Evolutionary conservation across 2,797 vertebrate genomes (phyloP), one percentile per base, ranked within the genome.

Genomic region (Chlorospingus semifuscus): DNA sequence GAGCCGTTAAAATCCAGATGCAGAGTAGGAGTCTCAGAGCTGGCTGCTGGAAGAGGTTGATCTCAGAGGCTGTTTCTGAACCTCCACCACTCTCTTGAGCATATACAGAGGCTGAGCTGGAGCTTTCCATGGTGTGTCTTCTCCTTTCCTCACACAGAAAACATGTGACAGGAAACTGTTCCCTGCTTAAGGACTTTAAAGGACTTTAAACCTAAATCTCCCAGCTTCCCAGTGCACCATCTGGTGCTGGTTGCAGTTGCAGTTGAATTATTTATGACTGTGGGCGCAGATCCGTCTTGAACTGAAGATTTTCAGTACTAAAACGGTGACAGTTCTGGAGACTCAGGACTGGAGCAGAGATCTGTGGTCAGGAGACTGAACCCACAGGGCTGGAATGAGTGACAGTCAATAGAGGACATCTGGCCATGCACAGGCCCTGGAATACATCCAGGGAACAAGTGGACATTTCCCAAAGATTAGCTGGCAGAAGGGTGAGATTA

Each of bases 401-500:
- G 76, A 60, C 71, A 80, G 76, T 78, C 91, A 66, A 1, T 49
- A 53, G 75, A 85, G 75, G 64, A 63, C 12, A 8, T 55, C 41
- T 96, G 79, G 84, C 76, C 87, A 22, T 1, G 10, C 50, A 68
- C 71, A 46, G 14, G 0, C 39, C 53, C 79, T 96, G 96, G 94
- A 94, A 64, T 9, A 13, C 5, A 39, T 60, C 91, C 95, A 89
- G 32, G 72, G 89, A 88, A 82, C 91, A 94, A 96, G 91, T 94
- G 95, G 93, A 81, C 89, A 29, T 91, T 96, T 96, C 96, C 94
- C 95, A 86, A 75, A 96, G 87, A 94, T 91, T 90, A 94, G 36
- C 36, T 86, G 89, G 79, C 72, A 78, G 76, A 91, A 53, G 70
- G 53, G 8, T 83, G 89, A 77, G 82, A 30, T 82, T 80, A 39